Base-by-base conservation (phyloP, 92 coral and sea anemone species). In the Porites evermanni region DNA sequence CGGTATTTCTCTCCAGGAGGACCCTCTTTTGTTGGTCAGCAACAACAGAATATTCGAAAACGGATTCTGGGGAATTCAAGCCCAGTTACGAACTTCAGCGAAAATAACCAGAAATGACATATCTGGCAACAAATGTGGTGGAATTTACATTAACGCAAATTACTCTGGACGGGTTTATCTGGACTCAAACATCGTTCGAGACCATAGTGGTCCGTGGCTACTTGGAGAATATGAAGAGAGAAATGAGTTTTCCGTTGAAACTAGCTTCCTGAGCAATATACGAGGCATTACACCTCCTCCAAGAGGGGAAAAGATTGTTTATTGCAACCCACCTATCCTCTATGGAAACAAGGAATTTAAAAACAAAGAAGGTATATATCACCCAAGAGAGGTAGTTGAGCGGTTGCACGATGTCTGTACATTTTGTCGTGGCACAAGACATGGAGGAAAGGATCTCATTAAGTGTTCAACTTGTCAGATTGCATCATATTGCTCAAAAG, bases 391-490 rank as follows among this genome's bases (percentile, higher is more conserved):
- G 44, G 67, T 71, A 51, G 82, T 23, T 7, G 61, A 64, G 58
- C 70, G 79, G 5, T 19, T 84, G 5, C 50, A 54, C 23, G 11
- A 77, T 29, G 70, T 58, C 44, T 83, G 90, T 51, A 69, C 80
- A 17, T 84, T 67, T 84, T 80, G 93, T 70, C 83, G 56, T 75
- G 53, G 69, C 14, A 58, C 82, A 52, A 67, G 12, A 8, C 51
- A 54, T 47, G 32, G 58, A 12, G 54, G 7, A 19, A 19, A 56
- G 8, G 50, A 32, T 44, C 77, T 83, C 26, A 81, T 13, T 12
- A 83, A 73, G 56, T 93, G 96, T 53, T 19, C 78, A 14, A 72
- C 77, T 1, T 93, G 94, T 56, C 74, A 80, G 63, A 53, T 81
- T 44, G 44, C 44, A 38, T 38, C 44, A 38, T 38, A 38, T 38